phyloP scores from a whole-genome alignment of 2,113 vertebrate species.

The Zosterops lateralis region DNA sequence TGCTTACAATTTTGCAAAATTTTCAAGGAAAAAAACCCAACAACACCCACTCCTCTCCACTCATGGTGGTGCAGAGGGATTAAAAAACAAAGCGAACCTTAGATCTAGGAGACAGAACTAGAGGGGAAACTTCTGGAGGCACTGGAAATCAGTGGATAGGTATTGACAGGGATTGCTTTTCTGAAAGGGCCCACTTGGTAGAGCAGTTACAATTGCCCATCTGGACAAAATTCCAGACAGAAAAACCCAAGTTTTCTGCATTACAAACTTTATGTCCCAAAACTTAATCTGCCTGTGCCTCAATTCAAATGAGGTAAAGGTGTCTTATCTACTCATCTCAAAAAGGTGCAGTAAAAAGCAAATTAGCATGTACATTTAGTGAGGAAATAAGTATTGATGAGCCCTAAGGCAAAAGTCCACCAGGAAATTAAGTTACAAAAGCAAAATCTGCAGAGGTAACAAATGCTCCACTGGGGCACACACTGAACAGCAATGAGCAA shows the following conservation, averaged over 20 bases:
- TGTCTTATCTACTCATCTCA: background rate
- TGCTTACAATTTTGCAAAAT: fast-evolving
- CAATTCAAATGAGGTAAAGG: background rate
- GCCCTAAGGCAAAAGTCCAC: background rate
- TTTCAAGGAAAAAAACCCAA: background rate
- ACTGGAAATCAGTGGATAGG: background rate
- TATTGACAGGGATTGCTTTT: background rate
- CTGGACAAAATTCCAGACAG: background rate
- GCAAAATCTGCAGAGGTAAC: background rate
- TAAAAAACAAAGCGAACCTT: background rate
- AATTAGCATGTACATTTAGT: background rate
- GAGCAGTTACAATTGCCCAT: background rate
- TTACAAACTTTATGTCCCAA: background rate
- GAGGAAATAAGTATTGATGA: background rate
- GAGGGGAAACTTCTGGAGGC: background rate
- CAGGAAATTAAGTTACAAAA: conserved; percentile 7
- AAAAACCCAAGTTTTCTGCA: background rate
- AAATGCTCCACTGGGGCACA: background rate
- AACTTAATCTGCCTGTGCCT: background rate
- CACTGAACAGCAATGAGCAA: background rate
- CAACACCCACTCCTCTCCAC: background rate
- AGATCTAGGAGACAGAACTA: background rate
- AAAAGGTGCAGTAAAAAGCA: background rate
- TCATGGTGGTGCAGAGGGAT: background rate
- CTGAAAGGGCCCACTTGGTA: background rate